These are phyloP conservation scores for Lepidotrigona ventralis DNA, from an alignment of 1,140 invertebrate genomes.

Conservation along the genomic window DNA sequence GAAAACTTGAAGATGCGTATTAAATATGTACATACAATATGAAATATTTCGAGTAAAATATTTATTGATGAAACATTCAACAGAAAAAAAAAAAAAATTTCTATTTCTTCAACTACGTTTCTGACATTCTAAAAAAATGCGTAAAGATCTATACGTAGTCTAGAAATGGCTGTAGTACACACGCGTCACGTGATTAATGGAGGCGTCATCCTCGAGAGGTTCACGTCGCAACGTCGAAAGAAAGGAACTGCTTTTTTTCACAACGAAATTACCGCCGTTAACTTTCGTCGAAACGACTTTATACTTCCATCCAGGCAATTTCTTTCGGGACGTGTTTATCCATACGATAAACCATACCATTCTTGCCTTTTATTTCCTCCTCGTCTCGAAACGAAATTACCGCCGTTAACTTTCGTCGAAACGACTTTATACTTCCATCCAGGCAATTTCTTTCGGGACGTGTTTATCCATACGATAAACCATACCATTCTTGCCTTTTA, in stretches of 20 bases:
- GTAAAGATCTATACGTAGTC: no score
- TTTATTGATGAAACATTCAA: no score
- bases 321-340: slow-evolving; percentile 16
- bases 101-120: no score
- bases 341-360: not conserved
- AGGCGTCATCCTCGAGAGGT: not conserved
- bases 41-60: no score
- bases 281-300: slow-evolving; percentile 20
- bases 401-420: slow-evolving; percentile 24
- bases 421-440: slow-evolving; percentile 5
- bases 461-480: slow-evolving; percentile 13
- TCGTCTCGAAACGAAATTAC: not conserved
- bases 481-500: slow-evolving; percentile 28
- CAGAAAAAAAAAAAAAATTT: no score
- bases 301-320: slow-evolving; percentile 3
- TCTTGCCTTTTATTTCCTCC: no score
- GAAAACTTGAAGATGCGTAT: no score
- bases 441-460: slow-evolving; percentile 1
- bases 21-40: no score
- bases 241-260: not conserved
- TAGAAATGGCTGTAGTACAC: no score
- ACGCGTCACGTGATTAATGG: not conserved
- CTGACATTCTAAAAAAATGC: no score
- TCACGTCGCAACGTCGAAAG: not conserved
- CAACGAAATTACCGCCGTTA: slow-evolving; percentile 7